Evolutionary conservation across 2,888 invertebrate genomes (phyloP).

Genomic region (Erannis defoliaria): DNA sequence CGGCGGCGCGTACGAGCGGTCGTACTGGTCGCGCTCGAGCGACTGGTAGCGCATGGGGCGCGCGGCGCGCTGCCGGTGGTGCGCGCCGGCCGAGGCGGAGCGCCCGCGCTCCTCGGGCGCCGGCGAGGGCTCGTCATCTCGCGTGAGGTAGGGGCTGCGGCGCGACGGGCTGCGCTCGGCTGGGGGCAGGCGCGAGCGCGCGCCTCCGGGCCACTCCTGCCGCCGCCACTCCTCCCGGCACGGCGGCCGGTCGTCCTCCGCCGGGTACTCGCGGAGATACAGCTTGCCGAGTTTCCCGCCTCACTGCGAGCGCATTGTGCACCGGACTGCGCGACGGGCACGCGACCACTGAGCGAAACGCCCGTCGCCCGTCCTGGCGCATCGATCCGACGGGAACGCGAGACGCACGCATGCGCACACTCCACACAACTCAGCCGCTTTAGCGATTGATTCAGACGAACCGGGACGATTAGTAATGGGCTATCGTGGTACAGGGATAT

Average conservation of each 20-base stretch:
- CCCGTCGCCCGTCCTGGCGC: slow-evolving; percentile 54
- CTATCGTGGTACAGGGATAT: slow-evolving; percentile 6
- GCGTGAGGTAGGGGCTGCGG: slow-evolving; percentile 92
- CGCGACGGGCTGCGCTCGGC: slow-evolving; percentile 96
- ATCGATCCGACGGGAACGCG: slow-evolving; percentile 65
- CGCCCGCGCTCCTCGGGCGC: slow-evolving; percentile 95
- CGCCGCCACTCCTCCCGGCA: slow-evolving; percentile 85
- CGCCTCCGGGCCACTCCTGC: slow-evolving; percentile 76
- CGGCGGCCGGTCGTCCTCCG: slow-evolving; percentile 85
- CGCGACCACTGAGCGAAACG: slow-evolving; percentile 80
- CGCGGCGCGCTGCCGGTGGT: slow-evolving; percentile 93
- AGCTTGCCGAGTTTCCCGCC: slow-evolving; percentile 83
- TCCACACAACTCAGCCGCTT: slow-evolving; percentile 61
- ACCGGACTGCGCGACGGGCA: slow-evolving; percentile 78
- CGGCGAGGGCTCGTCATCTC: slow-evolving; percentile 92
- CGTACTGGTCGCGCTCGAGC: slow-evolving; percentile 90
- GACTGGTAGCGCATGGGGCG: slow-evolving; percentile 92
- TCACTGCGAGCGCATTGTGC: slow-evolving; percentile 79
- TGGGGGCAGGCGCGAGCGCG: slow-evolving; percentile 92
- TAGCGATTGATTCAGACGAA: slow-evolving; percentile 60
- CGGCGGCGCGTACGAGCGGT: slow-evolving; percentile 96
- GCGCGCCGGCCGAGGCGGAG: slow-evolving; percentile 89
- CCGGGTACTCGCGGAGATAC: slow-evolving; percentile 86
- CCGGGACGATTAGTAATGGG: slow-evolving; percentile 27
- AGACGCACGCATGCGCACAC: slow-evolving; percentile 59